These are phyloP conservation scores for Channa maculata DNA, from an alignment of 2,113 vertebrate genomes.

Conservation along the genomic window DNA sequence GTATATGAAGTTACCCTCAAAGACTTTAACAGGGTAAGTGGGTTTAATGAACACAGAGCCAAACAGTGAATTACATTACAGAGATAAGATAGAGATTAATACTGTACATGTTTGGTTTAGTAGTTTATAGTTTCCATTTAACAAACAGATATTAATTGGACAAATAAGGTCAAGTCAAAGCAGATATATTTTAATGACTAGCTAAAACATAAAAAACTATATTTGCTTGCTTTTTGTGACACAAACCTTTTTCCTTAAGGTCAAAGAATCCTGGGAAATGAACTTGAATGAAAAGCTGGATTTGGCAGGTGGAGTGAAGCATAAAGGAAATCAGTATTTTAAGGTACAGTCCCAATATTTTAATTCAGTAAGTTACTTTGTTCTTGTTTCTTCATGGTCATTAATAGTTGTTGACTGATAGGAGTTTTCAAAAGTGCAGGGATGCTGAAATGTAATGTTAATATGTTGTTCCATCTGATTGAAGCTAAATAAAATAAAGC, in stretches of 20 bases:
- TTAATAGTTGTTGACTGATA: too few species aligned
- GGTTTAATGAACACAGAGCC: too few species aligned
- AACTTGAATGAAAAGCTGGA: slow-evolving; percentile 93
- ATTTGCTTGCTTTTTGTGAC: neutral
- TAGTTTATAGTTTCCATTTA: too few species aligned
- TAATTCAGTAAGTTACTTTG: neutral
- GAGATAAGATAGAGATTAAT: neutral
- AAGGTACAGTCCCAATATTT: slow-evolving; percentile 81
- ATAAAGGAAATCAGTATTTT: slow-evolving; percentile 95
- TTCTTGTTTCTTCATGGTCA: neutral
- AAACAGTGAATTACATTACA: neutral
- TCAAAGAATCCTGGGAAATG: slow-evolving; percentile 99
- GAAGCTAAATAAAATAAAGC: too few species aligned
- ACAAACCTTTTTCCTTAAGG: slow-evolving; percentile 77
- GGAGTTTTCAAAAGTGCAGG: too few species aligned
- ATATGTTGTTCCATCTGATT: too few species aligned
- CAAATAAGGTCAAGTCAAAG: too few species aligned
- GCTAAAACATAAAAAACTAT: too few species aligned
- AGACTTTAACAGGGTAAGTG: slow-evolving; percentile 92
- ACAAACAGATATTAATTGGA: too few species aligned
- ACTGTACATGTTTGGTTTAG: neutral
- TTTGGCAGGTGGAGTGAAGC: slow-evolving; percentile 87
- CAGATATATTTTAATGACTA: too few species aligned
- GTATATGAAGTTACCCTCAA: slow-evolving; percentile 93
- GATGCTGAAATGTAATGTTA: too few species aligned